These are phyloP conservation scores for Phocides pigmalion DNA, from an alignment of 1,140 invertebrate genomes.

Conservation along the genomic window DNA sequence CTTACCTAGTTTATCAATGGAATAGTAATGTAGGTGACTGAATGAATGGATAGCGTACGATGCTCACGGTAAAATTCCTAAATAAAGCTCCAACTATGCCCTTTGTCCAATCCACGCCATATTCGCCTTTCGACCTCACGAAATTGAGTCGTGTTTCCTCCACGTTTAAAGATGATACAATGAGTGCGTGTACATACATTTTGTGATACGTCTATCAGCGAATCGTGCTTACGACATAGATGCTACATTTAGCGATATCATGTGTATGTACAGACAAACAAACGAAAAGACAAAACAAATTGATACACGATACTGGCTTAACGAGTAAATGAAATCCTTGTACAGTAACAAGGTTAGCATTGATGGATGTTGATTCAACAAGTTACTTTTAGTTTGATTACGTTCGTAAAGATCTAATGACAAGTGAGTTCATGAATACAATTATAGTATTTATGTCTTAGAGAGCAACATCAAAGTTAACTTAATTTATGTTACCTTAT, in stretches of 20 bases:
- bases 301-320: not conserved
- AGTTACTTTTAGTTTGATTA: not conserved
- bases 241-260: constrained; percentile 13
- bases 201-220: constrained; percentile 20
- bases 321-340: not conserved
- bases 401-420: no score
- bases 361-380: not conserved
- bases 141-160: constrained; percentile 15
- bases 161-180: constrained; percentile 7
- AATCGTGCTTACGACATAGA: constrained; percentile 24
- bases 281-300: not conserved
- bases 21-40: constrained; percentile 40
- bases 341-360: not conserved
- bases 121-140: constrained; percentile 11
- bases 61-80: constrained; percentile 34
- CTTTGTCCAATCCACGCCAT: constrained; percentile 15
- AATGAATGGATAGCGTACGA: constrained; percentile 43
- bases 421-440: no score
- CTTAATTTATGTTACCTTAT: no score
- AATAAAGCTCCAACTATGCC: constrained; percentile 31
- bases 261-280: constrained; percentile 1
- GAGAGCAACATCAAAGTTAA: no score
- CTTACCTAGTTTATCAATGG: constrained; percentile 44
- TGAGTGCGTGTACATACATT: constrained; percentile 14
- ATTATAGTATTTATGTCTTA: no score